Base-by-base conservation (phyloP, 2,888 invertebrate genomes). In the Nephrotoma appendiculata region DNA sequence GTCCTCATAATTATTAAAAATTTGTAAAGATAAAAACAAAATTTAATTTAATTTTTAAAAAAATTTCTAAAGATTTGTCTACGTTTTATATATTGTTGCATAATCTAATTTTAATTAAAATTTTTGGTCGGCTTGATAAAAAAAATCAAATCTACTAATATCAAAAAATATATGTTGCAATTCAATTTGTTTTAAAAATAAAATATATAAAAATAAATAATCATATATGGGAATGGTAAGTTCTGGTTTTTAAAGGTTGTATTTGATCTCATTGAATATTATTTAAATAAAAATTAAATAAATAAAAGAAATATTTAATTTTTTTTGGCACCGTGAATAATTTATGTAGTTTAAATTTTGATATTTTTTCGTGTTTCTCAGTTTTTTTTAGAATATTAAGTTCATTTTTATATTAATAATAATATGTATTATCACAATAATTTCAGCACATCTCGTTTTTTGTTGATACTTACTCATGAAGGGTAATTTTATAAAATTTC, bases 401-500 rank as follows among this genome's bases (percentile, higher is more conserved):
- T 57, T 57, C 52, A 15, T 57, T 57, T 57, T 31, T 31, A 31
- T 57, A 57, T 57, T 57, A 57, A 57, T 57, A 57, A 57, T 57
- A 57, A 57, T 57, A n/a, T n/a, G n/a, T n/a, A 57, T 57, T 57
- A 57, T 57, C 52, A 57, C 52, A 57, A 57, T 42, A 83, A 83
- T 83, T 83, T 83, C 83, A 83, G 83, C 83, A 83, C 83, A 41
- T 83, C 83, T 83, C 83, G 41, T 83, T 83, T 83, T 83, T 83
- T 83, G 41, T 91, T 91, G 91, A 93, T 94, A 96, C 97, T 97
- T 96, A 97, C 96, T 96, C 94, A 96, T 96, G 15, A 57, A 57
- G 52, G 52, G 52, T 93, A 96, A 95, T 91, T 96, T 94, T 93
- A 95, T 95, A 89, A 96, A 93, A 93, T 93, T 95, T 91, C 95